A percentile compares a stretch with the other conserved stretches of the same genome.
These are phyloP conservation scores for Hirtodrosophila histrioides DNA, from an alignment of 2,888 invertebrate species.

Conservation along the genomic window DNA sequence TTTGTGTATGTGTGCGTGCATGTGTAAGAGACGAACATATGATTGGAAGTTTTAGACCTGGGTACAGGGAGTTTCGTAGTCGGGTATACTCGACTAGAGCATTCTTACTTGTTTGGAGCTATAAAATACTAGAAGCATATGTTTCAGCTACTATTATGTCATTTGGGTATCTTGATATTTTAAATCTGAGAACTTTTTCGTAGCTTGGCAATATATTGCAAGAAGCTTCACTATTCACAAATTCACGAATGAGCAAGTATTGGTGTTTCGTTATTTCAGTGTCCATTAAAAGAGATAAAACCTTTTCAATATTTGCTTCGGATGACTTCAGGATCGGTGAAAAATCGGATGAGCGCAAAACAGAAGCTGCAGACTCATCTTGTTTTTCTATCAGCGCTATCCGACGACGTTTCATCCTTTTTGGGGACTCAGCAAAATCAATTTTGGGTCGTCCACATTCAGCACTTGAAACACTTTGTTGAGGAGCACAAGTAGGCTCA, in stretches of 20 bases:
- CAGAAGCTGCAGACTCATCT: too few species aligned
- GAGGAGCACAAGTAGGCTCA: constrained; percentile 1
- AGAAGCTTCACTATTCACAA: constrained; percentile 5
- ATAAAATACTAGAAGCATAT: neutral
- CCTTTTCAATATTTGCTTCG: constrained; percentile 9
- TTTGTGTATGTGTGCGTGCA: too few species aligned
- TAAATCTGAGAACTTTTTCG: constrained; percentile 6
- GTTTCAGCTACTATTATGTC: constrained; percentile 6
- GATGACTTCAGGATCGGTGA: constrained; percentile 8
- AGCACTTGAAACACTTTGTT: constrained; percentile 12
- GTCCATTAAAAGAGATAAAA: constrained; percentile 9
- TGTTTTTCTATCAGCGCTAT: constrained; percentile 1
- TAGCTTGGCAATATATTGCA: constrained; percentile 13
- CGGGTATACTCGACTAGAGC: too few species aligned
- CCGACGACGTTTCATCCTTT: constrained; percentile 14
- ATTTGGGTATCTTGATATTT: constrained; percentile 8
- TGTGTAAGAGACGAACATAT: too few species aligned
- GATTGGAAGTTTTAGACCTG: too few species aligned
- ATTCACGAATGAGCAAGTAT: constrained; percentile 1
- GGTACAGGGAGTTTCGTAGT: too few species aligned
- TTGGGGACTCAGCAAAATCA: constrained; percentile 6
- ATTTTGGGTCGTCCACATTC: constrained; percentile 2
- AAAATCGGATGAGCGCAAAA: too few species aligned
- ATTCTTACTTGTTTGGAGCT: too few species aligned
- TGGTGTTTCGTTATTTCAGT: constrained; percentile 7